A percentile compares a stretch with the other conserved stretches of the same genome.
These are phyloP conservation scores for Caenorhabditis imperialis DNA, from an alignment of 2,888 invertebrate species.

Conservation along the genomic window DNA sequence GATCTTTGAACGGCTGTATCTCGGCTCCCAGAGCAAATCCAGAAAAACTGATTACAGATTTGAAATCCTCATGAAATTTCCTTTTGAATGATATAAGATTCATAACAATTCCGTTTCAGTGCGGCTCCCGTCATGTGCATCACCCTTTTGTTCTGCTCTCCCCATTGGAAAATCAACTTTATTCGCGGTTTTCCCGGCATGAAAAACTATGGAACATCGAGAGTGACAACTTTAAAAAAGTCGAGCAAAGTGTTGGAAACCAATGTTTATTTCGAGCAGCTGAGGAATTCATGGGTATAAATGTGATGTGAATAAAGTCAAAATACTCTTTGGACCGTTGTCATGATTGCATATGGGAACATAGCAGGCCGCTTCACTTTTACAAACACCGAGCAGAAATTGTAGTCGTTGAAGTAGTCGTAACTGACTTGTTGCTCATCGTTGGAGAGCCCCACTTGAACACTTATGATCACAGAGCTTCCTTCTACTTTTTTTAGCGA, in stretches of 20 bases:
- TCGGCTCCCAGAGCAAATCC: no score
- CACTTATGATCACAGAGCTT: slow-evolving; percentile 4
- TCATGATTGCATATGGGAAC: slow-evolving; percentile 18
- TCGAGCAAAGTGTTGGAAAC: background rate
- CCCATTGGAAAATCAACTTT: slow-evolving; percentile 25
- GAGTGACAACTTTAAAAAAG: background rate
- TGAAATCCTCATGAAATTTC: no score
- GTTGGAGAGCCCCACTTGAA: background rate
- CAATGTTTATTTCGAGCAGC: slow-evolving; percentile 28
- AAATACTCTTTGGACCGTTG: background rate
- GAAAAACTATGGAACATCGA: background rate
- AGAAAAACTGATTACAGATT: no score
- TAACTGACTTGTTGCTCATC: slow-evolving; percentile 2
- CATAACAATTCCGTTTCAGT: no score
- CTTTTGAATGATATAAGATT: no score
- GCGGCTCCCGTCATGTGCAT: slow-evolving; percentile 17
- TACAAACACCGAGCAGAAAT: slow-evolving; percentile 14
- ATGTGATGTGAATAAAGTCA: background rate
- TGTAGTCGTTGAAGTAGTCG: slow-evolving; percentile 6
- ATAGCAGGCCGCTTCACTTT: slow-evolving; percentile 3
- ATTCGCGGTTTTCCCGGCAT: slow-evolving; percentile 3
- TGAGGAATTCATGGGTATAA: slow-evolving; percentile 23
- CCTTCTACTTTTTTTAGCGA: no score
- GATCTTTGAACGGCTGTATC: no score
- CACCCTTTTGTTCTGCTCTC: slow-evolving; percentile 19